Base-by-base conservation (phyloP, 2,888 invertebrate species). In the Odontocolon sp. region DNA sequence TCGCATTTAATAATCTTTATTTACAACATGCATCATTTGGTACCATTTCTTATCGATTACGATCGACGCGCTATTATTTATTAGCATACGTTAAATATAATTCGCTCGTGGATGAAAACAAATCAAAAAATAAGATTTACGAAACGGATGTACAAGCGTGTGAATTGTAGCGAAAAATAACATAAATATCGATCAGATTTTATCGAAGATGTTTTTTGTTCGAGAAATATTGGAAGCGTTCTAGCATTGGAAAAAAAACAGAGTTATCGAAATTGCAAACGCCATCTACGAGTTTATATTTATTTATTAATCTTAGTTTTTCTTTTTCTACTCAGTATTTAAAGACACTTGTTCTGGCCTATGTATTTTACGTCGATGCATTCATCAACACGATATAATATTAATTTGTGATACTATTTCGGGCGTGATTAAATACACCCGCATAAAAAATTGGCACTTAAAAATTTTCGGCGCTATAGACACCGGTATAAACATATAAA, bases 1-100 rank as follows among this genome's bases (percentile, higher is more conserved):
- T 71, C 52, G 67, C 59, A 33, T 66, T 64, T 71, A 47, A 47
- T 64, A 59, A 72, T 72, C 54, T 33, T 79, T 81, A 81, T 80
- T 54, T 80, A 82, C 82, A 83, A 63, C 63, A 74, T 71, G 61
- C 66, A 80, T 77, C 71, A 79, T 81, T 81, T 80, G 82, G 80
- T 82, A 70, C 59, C 77, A 31, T 21, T 28, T 56, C 11, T 61
- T 14, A 47, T 54, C 64, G 38, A 64, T 67, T 36, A 11, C 42
- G 14, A 31, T 70, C 66, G 59, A 63, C 18, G 45, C 21, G 52
- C 57, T 45, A 50, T 21, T n/a, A 36, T 42, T 21, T 9, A 59
- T 68, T 40, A 23, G n/a, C 14, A n/a, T n/a, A n/a, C n/a, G n/a
- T n/a, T n/a, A n/a, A 23, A 54, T n/a, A 14, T 47, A 26, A 50